Conservation (phyloP, 2,113 vertebrate genomes). For the Balaenoptera acutorostrata region DNA sequence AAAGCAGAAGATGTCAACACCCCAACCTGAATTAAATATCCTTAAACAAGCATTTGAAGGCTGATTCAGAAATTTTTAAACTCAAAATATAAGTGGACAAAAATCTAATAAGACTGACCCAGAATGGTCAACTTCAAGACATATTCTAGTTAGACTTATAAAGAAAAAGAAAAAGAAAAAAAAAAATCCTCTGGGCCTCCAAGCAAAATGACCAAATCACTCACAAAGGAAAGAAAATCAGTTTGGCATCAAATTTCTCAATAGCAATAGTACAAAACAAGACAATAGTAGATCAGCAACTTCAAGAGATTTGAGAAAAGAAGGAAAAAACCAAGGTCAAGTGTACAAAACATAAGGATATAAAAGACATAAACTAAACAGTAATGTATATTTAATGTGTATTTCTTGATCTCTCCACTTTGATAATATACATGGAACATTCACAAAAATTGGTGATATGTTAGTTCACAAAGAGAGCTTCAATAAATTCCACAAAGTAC, state of each 20-base stretch:
- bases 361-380: background rate
- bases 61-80: conserved; percentile 5
- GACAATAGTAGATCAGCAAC: background rate
- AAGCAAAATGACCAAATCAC: background rate
- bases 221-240: background rate
- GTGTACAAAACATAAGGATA: background rate
- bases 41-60: background rate
- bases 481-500: background rate
- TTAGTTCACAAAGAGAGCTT: background rate
- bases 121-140: background rate
- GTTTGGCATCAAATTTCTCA: background rate
- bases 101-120: background rate
- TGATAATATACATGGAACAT: background rate
- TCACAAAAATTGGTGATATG: background rate
- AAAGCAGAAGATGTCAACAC: background rate
- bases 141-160: background rate
- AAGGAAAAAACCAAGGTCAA: background rate
- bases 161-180: background rate
- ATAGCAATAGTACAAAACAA: background rate
- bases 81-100: background rate
- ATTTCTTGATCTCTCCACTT: background rate
- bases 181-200: background rate
- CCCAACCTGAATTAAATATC: background rate
- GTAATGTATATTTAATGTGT: background rate
- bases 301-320: background rate